These are phyloP conservation scores for Phasia obesa DNA, from an alignment of 2,888 invertebrate genomes.

Conservation along the genomic window DNA sequence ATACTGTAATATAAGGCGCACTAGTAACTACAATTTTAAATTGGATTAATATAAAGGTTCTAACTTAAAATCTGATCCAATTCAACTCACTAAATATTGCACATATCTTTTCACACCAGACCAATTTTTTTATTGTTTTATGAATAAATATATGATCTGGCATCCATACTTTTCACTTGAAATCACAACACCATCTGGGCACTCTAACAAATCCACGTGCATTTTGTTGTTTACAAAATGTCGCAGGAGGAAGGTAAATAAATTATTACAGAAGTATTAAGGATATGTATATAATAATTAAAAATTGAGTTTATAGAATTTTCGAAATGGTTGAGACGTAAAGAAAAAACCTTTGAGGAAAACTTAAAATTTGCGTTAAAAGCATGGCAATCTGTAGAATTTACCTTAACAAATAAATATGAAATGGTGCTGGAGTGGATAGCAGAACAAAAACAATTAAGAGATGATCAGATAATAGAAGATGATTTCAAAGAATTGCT, in stretches of 20 bases:
- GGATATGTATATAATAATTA: neutral
- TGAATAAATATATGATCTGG: neutral
- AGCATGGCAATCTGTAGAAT: constrained; percentile 81
- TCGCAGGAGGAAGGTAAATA: constrained; percentile 72
- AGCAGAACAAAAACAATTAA: constrained; percentile 62
- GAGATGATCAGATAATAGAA: constrained; percentile 69
- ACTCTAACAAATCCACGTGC: constrained; percentile 49
- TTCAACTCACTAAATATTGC: too few relatives aligned
- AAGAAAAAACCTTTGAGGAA: constrained; percentile 75
- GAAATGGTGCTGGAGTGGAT: constrained; percentile 80
- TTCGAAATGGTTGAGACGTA: constrained; percentile 77
- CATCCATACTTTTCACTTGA: neutral
- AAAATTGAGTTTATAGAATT: constrained; percentile 75
- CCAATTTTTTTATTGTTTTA: too few relatives aligned
- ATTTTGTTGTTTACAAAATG: constrained; percentile 73
- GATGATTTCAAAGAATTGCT: constrained; percentile 73
- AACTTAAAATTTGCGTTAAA: constrained; percentile 79
- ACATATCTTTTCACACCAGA: too few relatives aligned
- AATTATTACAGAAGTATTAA: neutral
- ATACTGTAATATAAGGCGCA: too few relatives aligned
- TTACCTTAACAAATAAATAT: constrained; percentile 78
- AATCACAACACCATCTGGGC: constrained; percentile 8
- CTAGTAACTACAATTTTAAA: too few relatives aligned
- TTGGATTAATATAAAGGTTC: too few relatives aligned
- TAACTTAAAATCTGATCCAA: too few relatives aligned